These are phyloP conservation scores for Mesaphorura yosii DNA, from an alignment of 1,140 invertebrate species.

Conservation along the genomic window DNA sequence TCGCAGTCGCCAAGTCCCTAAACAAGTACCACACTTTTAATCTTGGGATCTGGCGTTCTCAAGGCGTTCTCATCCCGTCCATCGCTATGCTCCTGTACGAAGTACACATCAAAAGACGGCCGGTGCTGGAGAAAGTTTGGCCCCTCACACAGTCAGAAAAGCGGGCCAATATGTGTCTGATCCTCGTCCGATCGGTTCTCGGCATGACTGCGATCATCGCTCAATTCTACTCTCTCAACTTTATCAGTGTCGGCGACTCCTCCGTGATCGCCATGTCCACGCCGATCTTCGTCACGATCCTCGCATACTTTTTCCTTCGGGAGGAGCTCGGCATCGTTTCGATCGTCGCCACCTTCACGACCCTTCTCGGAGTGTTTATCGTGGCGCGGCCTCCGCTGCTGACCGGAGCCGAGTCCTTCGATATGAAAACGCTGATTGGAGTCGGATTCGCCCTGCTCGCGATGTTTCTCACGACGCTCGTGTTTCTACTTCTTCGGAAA, in stretches of 20 bases:
- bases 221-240: background rate
- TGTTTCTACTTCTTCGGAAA: slow-evolving; percentile 9
- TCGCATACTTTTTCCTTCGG: slow-evolving; percentile 1
- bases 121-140: background rate
- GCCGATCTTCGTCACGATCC: slow-evolving; percentile 1
- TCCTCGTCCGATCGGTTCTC: slow-evolving; percentile 1
- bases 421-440: slow-evolving; percentile 12
- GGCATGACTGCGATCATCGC: background rate
- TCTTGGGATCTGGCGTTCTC: background rate
- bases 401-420: background rate
- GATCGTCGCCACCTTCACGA: background rate
- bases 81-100: background rate
- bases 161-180: background rate
- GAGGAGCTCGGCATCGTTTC: background rate
- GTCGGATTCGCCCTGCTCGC: slow-evolving; percentile 1
- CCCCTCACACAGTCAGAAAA: background rate
- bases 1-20: background rate
- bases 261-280: background rate
- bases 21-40: slow-evolving; percentile 8
- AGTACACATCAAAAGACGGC: background rate
- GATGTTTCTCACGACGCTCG: slow-evolving; percentile 6
- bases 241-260: background rate
- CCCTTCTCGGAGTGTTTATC: background rate
- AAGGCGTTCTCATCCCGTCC: slow-evolving; percentile 1
- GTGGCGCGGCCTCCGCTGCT: slow-evolving; percentile 4